Evolutionary conservation across 2,797 vertebrate species (phyloP).

Genomic region (Oreochromis grahami): DNA sequence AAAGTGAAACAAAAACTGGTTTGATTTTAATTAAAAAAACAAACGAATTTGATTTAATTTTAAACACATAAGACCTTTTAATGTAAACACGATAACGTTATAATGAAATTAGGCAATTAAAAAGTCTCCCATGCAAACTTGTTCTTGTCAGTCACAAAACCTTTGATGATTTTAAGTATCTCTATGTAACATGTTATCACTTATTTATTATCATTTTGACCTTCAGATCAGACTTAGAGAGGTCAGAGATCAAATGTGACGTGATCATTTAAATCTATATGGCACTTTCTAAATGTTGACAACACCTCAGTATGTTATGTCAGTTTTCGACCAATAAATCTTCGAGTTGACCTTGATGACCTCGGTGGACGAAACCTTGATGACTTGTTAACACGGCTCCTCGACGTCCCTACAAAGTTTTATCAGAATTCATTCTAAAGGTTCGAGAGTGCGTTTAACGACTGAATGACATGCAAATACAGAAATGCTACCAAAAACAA

Average conservation of each 20-base stretch:
- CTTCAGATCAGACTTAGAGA: too few relatives aligned
- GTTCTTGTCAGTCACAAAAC: not conserved
- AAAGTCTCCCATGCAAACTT: rapidly evolving
- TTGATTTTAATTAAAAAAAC: not conserved
- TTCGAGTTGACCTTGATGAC: not conserved
- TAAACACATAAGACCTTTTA: not conserved
- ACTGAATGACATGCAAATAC: not conserved
- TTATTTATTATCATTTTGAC: not conserved
- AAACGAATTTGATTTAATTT: not conserved
- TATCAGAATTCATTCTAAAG: rapidly evolving
- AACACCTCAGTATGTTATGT: not conserved
- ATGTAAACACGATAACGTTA: not conserved
- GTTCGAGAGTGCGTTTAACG: not conserved
- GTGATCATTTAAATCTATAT: too few relatives aligned
- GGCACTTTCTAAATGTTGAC: too few relatives aligned
- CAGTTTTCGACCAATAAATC: not conserved
- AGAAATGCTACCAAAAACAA: not conserved
- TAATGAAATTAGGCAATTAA: not conserved
- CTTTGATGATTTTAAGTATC: not conserved
- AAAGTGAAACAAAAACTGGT: not conserved
- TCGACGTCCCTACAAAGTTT: rapidly evolving
- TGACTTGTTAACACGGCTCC: not conserved
- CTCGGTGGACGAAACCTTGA: rapidly evolving
- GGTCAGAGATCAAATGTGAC: too few relatives aligned
- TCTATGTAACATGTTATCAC: not conserved